Conservation (phyloP, 2,113 vertebrate species). For the Gymnogyps californianus region DNA sequence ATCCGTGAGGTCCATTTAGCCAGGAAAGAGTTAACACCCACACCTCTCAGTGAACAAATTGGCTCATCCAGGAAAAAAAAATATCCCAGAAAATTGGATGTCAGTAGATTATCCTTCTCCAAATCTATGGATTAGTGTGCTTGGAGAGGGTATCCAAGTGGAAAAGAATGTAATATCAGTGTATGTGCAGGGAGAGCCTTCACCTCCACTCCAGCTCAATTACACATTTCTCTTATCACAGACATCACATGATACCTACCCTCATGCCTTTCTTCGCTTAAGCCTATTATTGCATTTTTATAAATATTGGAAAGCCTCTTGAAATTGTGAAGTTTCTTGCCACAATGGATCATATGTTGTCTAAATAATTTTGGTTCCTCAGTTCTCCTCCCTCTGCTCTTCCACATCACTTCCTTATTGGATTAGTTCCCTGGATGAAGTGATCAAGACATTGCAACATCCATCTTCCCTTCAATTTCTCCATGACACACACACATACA, state of each 20-base stretch:
- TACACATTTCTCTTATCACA: slow-evolving; percentile 40
- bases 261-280: slow-evolving; percentile 8
- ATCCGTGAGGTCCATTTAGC: slow-evolving; percentile 4
- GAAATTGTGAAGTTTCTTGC: background rate
- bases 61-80: slow-evolving; percentile 24
- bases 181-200: background rate
- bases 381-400: background rate
- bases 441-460: background rate
- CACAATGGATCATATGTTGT: background rate
- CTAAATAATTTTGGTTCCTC: background rate
- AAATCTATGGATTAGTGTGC: slow-evolving; percentile 62
- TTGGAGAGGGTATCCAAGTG: slow-evolving; percentile 48
- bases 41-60: slow-evolving; percentile 33
- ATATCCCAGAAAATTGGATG: slow-evolving; percentile 58
- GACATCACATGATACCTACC: background rate
- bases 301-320: slow-evolving; percentile 42
- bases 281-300: slow-evolving; percentile 21
- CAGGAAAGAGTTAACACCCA: slow-evolving; percentile 60
- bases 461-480: background rate
- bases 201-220: slow-evolving; percentile 10
- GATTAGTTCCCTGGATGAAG: background rate
- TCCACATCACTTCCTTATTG: background rate
- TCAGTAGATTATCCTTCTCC: slow-evolving; percentile 60
- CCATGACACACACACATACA: background rate
- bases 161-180: slow-evolving; percentile 52